Evolutionary conservation across 2,113 vertebrate genomes (phyloP).

Genomic region (Micronycteris hirsuta): DNA sequence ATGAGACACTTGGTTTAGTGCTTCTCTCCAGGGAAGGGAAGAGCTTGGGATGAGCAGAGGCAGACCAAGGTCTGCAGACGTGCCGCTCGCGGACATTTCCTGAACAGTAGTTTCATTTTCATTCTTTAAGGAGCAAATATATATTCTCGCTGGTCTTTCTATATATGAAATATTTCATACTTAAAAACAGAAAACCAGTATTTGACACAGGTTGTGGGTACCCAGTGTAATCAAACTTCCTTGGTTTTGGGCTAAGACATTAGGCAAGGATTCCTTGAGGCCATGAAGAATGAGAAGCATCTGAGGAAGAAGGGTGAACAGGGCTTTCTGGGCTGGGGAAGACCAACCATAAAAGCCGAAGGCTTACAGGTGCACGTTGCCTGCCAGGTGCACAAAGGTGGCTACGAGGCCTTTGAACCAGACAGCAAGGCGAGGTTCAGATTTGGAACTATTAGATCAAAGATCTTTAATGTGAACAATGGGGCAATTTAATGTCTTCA

Average conservation of each 20-base stretch:
- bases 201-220: not conserved
- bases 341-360: accelerated
- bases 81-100: not conserved
- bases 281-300: not conserved
- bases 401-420: not conserved
- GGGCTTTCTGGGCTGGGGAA: not conserved
- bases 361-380: not conserved
- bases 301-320: not conserved
- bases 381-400: not conserved
- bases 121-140: not conserved
- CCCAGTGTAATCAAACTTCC: not conserved
- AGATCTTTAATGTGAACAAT: not conserved
- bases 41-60: not conserved
- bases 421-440: not conserved
- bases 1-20: not conserved
- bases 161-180: not conserved
- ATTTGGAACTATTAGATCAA: not conserved
- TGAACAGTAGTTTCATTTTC: not conserved
- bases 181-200: not conserved
- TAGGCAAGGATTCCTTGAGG: not conserved
- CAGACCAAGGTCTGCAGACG: not conserved
- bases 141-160: not conserved
- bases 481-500: not conserved
- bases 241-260: not conserved
- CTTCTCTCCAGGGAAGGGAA: not conserved